These are phyloP conservation scores for Brachyhypopomus gauderio DNA, from an alignment of 2,113 vertebrate species.

Conservation along the genomic window DNA sequence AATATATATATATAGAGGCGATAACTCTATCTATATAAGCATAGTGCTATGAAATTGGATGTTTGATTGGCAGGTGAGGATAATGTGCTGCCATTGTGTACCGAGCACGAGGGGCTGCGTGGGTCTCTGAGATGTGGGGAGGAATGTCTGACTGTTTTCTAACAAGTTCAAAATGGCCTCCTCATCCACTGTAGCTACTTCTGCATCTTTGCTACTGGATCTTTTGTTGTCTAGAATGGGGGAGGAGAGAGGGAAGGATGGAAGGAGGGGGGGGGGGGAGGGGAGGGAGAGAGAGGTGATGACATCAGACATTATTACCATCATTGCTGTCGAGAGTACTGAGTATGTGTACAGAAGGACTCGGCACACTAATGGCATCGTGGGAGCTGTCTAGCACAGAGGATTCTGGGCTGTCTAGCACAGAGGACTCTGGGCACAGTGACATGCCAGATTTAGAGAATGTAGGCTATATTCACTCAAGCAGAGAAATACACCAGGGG, in stretches of 20 bases:
- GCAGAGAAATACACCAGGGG: neutral
- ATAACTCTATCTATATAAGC: too few relatives aligned
- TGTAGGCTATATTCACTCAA: constrained; percentile 7
- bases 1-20: too few relatives aligned
- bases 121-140: constrained; percentile 83
- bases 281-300: neutral
- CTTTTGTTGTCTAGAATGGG: constrained; percentile 68
- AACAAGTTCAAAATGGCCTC: constrained; percentile 94
- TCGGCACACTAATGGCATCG: neutral
- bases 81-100: constrained; percentile 41
- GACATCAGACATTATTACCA: constrained; percentile 15
- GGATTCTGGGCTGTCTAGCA: neutral
- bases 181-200: constrained; percentile 91
- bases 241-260: neutral
- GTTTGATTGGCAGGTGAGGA: too few relatives aligned
- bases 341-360: neutral
- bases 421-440: neutral
- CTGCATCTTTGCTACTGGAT: constrained; percentile 67
- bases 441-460: constrained; percentile 32
- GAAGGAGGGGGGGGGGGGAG: neutral
- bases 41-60: too few relatives aligned
- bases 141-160: constrained; percentile 93
- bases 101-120: constrained; percentile 82
- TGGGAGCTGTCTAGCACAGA: neutral
- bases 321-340: neutral